These are phyloP conservation scores for Tetramorium simillimum DNA, from an alignment of 1,140 invertebrate species.

Conservation along the genomic window DNA sequence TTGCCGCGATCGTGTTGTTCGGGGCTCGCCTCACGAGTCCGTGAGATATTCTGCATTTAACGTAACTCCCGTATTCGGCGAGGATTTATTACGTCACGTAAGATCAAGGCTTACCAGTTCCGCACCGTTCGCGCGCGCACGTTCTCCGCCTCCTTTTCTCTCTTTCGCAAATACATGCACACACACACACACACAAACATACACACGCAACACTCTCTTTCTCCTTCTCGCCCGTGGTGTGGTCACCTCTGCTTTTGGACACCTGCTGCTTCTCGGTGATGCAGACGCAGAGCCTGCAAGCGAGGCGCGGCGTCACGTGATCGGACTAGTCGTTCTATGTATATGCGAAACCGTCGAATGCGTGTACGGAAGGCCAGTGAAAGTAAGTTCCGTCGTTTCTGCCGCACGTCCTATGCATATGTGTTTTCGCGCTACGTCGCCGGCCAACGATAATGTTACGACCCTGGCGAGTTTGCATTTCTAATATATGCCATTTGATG, in stretches of 20 bases:
- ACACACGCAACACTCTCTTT: not conserved
- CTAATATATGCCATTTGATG: not conserved
- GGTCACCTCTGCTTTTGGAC: constrained; percentile 59
- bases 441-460: constrained; percentile 32
- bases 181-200: not conserved
- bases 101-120: constrained; percentile 60
- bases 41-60: constrained; percentile 41
- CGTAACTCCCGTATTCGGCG: constrained; percentile 35
- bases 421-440: constrained; percentile 8
- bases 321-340: constrained; percentile 44
- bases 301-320: constrained; percentile 53
- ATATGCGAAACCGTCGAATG: constrained; percentile 34
- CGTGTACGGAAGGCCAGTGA: constrained; percentile 40
- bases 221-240: constrained; percentile 1
- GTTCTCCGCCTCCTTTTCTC: not conserved
- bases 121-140: not conserved
- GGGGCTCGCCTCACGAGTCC: not conserved
- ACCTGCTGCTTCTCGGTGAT: constrained; percentile 60
- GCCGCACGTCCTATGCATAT: not conserved
- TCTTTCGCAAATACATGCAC: not conserved
- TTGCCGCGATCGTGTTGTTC: constrained; percentile 14
- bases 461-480: constrained; percentile 15
- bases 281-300: constrained; percentile 38
- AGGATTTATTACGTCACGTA: constrained; percentile 56
- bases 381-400: constrained; percentile 49